Evolutionary conservation across 2,888 invertebrate genomes (phyloP), one percentile per base, ranked within the genome.

Genomic region (Leistus spinibarbis): DNA sequence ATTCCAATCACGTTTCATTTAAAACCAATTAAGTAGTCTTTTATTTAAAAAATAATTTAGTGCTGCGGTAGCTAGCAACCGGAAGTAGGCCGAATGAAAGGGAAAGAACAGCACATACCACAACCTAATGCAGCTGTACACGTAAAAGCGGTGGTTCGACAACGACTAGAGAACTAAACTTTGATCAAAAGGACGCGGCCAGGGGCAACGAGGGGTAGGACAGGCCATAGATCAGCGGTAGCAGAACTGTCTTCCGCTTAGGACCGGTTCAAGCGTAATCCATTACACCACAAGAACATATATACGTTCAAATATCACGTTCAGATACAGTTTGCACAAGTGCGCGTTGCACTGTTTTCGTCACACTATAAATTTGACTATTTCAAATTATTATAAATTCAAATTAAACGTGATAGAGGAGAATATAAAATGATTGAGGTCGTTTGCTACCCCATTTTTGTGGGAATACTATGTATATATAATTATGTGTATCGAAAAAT

Each of bases 191-290:
- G 24, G 71, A 40, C 27, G 53, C 23, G 24, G 69, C 5, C 13
- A 54, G 71, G 70, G 62, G 71, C 54, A 22, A 9, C 9, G 65
- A 56, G 72, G 22, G 24, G 56, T 16, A 3, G 16, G 67, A 73
- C 72, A 72, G 64, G 73, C 73, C 60, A 73, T 73, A 67, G 60
- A 73, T 73, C 73, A 73, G 73, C 60, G 73, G 73, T 73, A 73
- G 73, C 67, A 73, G 73, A 73, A 73, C 73, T 67, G 73, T 73
- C 73, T 73, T 73, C 73, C 73, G 73, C 62, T 67, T 54, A 66
- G 67, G 67, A 67, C 73, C 73, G 67, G 67, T 57, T 57, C 20
- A 16, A 57, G 53, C 56, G 65, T 60, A 60, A 73, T 73, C 56
- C 73, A 73, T 73, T 73, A 73, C 57, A 54, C 60, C 73, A 53